Evolutionary conservation across 2,888 invertebrate genomes (phyloP).

Genomic region (Drosophila helvetica): DNA sequence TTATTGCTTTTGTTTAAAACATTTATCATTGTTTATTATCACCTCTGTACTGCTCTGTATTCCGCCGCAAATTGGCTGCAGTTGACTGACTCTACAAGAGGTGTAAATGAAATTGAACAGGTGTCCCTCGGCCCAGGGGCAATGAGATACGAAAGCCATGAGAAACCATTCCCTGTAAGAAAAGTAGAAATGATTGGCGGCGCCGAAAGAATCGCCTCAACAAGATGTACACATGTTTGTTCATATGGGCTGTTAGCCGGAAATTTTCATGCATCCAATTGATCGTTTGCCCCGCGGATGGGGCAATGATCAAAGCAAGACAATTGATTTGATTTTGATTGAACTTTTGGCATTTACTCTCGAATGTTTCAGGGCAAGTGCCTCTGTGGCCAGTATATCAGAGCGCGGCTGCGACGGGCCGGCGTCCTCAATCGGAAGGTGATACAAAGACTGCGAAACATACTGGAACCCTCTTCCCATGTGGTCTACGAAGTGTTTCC

Average conservation of each 20-base stretch:
- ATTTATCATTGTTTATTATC: constrained; percentile 13
- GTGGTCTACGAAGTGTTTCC: constrained; percentile 87
- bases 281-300: constrained; percentile 23
- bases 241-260: constrained; percentile 29
- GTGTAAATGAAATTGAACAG: constrained; percentile 73
- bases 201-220: constrained; percentile 27
- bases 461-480: constrained; percentile 85
- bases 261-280: constrained; percentile 49
- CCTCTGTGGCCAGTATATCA: constrained; percentile 91
- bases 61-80: constrained; percentile 16
- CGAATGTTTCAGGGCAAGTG: constrained; percentile 86
- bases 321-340: constrained; percentile 37
- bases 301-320: constrained; percentile 51
- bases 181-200: neutral
- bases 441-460: constrained; percentile 87
- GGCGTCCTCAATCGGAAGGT: constrained; percentile 90
- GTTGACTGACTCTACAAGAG: constrained; percentile 25
- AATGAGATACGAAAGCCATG: neutral
- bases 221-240: constrained; percentile 10
- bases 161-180: neutral
- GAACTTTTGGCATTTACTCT: constrained; percentile 32
- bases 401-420: constrained; percentile 89
- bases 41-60: constrained; percentile 2
- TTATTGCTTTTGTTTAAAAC: constrained; percentile 11
- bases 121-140: constrained; percentile 42